phyloP scores from a whole-genome alignment of 1,140 invertebrate genomes.

The Trissolcus basalis region DNA sequence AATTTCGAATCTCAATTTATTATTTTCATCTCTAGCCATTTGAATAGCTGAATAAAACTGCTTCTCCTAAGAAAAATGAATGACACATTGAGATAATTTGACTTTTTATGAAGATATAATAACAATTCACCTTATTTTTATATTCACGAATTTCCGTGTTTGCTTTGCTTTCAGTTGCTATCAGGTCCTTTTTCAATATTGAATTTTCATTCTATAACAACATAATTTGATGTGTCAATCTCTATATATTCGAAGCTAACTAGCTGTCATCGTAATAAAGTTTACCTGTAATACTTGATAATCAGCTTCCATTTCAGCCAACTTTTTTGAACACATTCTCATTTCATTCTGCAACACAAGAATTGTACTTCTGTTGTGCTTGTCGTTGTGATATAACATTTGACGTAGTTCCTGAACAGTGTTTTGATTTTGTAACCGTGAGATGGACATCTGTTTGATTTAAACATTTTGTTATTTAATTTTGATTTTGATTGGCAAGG shows the following conservation, averaged over 20 bases:
- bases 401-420: slow-evolving; percentile 22
- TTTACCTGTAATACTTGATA: slow-evolving; percentile 65
- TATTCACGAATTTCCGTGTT: slow-evolving; percentile 62
- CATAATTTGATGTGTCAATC: slow-evolving; percentile 5
- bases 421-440: neutral
- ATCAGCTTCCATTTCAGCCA: slow-evolving; percentile 65
- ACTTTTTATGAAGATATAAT: neutral
- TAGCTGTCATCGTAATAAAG: too few species aligned
- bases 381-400: slow-evolving; percentile 52
- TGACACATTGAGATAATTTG: too few species aligned
- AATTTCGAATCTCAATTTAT: slow-evolving; percentile 13
- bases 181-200: slow-evolving; percentile 62
- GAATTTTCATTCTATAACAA: slow-evolving; percentile 65
- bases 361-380: slow-evolving; percentile 51
- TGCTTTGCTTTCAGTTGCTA: slow-evolving; percentile 54
- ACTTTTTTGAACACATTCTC: slow-evolving; percentile 59
- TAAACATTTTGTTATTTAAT: too few species aligned
- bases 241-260: neutral
- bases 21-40: slow-evolving; percentile 5
- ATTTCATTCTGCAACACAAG: slow-evolving; percentile 61
- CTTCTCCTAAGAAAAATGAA: slow-evolving; percentile 19
- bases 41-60: slow-evolving; percentile 5
- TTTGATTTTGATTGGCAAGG: too few species aligned
- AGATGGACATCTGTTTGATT: neutral
- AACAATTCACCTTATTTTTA: slow-evolving; percentile 58